Evolutionary conservation across 2,888 invertebrate species (phyloP), one percentile per base, ranked within the genome.

Genomic region (Biston betularia): DNA sequence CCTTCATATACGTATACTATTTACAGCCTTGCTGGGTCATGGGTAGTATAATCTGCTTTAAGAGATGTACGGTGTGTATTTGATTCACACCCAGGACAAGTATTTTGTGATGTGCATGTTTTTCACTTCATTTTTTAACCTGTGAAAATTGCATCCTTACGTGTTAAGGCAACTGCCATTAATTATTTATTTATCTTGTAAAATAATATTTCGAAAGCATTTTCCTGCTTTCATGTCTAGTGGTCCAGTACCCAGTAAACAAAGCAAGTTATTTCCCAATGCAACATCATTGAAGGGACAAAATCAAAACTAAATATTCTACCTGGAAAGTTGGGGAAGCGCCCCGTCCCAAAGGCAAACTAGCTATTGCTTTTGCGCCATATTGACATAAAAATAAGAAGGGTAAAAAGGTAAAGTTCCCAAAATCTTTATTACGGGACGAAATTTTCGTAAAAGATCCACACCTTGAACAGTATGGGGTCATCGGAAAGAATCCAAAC

Each of bases 361-460:
- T 68, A 57, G 64, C 68, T 64, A 64, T 71, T 68, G 63, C 69
- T 69, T 67, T 60, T 65, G 68, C 60, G 69, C 70, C 74, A 73
- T 73, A 72, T 72, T 75, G 75, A 71, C 71, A 70, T 71, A 70
- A 73, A 75, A 73, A 69, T 71, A 74, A 70, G 72, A 69, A 71
- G 72, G 73, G 70, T 68, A 70, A 71, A 66, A 74, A 73, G 72
- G 70, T 69, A 65, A 56, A 66, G 67, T 63, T 68, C 33, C 63
- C 63, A 59, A 68, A 68, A 68, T 72, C 75, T 73, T 73, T 75
- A 75, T 73, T 65, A 69, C 59, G 69, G 65, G 50, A 40, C 63
- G 59, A 71, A 69, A 67, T 44, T 71, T 69, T 65, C 63, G 59
- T 68, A 63, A 68, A 68, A n/a, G n/a, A 9, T 9, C 44, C 35